phyloP scores from a whole-genome alignment of 2,113 vertebrate genomes.

The Phyllopteryx taeniolatus region DNA sequence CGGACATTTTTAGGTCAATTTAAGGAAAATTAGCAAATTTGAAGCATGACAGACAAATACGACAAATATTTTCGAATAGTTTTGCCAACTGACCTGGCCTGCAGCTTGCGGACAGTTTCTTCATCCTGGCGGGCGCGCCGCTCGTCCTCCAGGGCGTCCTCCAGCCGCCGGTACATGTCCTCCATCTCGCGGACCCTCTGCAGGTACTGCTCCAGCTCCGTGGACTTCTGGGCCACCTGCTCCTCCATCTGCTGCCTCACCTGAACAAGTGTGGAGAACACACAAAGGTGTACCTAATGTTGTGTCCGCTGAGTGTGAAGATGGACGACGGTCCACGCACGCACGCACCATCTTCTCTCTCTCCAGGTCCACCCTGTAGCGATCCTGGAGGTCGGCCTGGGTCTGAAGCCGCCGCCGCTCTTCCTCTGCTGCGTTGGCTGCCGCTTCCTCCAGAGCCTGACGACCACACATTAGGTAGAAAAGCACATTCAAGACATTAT shows the following conservation, averaged over 20 bases:
- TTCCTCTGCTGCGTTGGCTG: constrained; percentile 83
- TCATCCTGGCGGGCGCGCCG: constrained; percentile 88
- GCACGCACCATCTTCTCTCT: constrained; percentile 84
- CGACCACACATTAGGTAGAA: background rate
- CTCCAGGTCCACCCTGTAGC: constrained; percentile 87
- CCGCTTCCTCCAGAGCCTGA: constrained; percentile 90
- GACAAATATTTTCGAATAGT: background rate
- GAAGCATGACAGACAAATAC: background rate
- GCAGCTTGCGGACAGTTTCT: constrained; percentile 86
- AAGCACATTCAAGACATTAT: background rate
- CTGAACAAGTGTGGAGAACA: constrained; percentile 55
- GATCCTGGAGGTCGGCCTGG: constrained; percentile 89
- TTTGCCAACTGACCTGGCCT: constrained; percentile 78
- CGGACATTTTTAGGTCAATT: too few species aligned
- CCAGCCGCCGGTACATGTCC: constrained; percentile 87
- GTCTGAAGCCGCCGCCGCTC: constrained; percentile 87
- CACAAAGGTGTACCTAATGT: background rate
- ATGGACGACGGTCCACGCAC: background rate
- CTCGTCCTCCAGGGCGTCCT: constrained; percentile 91
- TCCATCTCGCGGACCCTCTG: constrained; percentile 89
- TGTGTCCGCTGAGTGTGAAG: background rate
- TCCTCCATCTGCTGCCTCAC: constrained; percentile 93
- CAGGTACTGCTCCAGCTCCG: constrained; percentile 91
- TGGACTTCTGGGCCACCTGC: constrained; percentile 92
- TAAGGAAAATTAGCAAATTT: too few species aligned